phyloP scores from a whole-genome alignment of 2,888 invertebrate genomes.

The Pachymerium ferrugineum region DNA sequence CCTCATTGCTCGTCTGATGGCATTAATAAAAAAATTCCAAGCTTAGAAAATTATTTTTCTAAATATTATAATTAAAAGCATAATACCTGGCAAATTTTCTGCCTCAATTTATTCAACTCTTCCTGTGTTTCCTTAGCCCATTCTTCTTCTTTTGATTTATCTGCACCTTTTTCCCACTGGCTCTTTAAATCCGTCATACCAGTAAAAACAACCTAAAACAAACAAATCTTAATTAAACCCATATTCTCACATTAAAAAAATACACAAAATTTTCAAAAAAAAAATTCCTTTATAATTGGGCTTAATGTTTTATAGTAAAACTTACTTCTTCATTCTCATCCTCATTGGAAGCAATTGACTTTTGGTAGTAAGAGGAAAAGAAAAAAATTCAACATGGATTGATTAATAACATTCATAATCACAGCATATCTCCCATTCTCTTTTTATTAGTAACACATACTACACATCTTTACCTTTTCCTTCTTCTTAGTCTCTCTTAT shows the following conservation, averaged over 20 bases:
- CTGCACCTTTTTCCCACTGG: slow-evolving; percentile 41
- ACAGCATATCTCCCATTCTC: neutral
- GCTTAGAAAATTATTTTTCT: neutral
- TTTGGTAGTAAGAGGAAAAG: neutral
- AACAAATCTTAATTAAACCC: slow-evolving; percentile 33
- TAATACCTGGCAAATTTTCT: slow-evolving; percentile 57
- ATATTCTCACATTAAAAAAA: slow-evolving; percentile 34
- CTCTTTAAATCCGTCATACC: slow-evolving; percentile 41
- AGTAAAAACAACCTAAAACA: slow-evolving; percentile 34
- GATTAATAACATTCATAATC: neutral
- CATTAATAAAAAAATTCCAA: neutral
- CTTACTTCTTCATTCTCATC: slow-evolving; percentile 19
- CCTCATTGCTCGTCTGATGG: neutral
- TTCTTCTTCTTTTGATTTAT: slow-evolving; percentile 44
- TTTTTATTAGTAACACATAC: neutral
- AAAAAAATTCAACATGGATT: neutral
- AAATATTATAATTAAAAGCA: neutral
- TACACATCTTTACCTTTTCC: slow-evolving; percentile 38
- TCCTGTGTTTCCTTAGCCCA: slow-evolving; percentile 76
- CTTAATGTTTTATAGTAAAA: neutral
- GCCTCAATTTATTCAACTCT: slow-evolving; percentile 80
- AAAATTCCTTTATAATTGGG: neutral
- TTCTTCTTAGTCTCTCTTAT: slow-evolving; percentile 37
- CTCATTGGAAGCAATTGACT: slow-evolving; percentile 1
- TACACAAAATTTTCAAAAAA: neutral